A percentile compares a stretch with the other conserved stretches of the same genome.
Evolutionary conservation across 1,140 invertebrate genomes (phyloP).

Genomic region (Tigriopus japonicus): DNA sequence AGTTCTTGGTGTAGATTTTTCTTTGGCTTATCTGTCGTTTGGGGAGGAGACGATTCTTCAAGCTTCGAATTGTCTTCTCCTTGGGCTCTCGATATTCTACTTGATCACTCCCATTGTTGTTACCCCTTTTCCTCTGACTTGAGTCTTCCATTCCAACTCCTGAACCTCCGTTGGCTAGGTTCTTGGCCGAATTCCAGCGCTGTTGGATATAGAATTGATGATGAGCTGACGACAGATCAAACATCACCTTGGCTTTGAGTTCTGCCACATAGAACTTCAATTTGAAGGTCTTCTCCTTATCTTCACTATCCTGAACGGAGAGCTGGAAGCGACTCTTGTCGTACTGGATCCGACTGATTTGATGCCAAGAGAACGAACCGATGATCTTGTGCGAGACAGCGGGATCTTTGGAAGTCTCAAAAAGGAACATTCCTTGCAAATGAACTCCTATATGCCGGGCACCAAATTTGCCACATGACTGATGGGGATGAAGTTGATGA

Average conservation of each 20-base stretch:
- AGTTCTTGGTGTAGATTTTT: constrained; percentile 5
- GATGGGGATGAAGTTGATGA: too few relatives aligned
- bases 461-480: neutral
- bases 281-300: neutral
- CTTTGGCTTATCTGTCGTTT: neutral
- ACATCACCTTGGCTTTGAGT: constrained; percentile 6
- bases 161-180: neutral
- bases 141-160: too few relatives aligned
- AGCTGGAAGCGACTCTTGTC: constrained; percentile 5
- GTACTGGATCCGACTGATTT: constrained; percentile 5
- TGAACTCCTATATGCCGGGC: neutral
- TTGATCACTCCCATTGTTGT: neutral
- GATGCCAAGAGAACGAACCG: neutral
- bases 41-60: neutral
- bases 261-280: constrained; percentile 4
- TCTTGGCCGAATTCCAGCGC: neutral
- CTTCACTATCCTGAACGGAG: neutral
- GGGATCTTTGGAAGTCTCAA: neutral
- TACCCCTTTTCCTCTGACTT: too few relatives aligned
- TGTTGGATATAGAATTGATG: neutral
- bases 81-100: constrained; percentile 2
- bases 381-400: neutral
- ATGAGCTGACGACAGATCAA: constrained; percentile 5
- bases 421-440: constrained; percentile 7
- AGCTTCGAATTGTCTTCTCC: neutral